Evolutionary conservation across 2,113 vertebrate species (phyloP), one percentile per base, ranked within the genome.

Genomic region (Oreochromis niloticus): DNA sequence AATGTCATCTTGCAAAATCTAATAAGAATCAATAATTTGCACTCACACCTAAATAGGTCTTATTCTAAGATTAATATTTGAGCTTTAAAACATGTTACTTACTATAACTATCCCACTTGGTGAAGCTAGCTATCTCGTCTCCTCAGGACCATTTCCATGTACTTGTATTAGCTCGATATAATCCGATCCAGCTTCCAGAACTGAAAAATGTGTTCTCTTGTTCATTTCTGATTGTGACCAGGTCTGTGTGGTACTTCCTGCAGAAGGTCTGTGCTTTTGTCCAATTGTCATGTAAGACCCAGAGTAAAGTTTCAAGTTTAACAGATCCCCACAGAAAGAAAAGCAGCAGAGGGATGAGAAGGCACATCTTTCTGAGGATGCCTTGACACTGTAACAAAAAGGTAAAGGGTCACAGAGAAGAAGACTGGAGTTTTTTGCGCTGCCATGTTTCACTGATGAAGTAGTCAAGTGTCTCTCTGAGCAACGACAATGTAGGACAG

Each of bases 181-280:
- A 52, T 3, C 63, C 52, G 3, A 82, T 59, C 80, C 85, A 82
- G 30, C 63, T 63, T 5, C 3, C 10, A 17, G 36, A 14, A 1
- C 2, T 3, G 2, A 4, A 10, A 14, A 7, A 10, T 5, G 2
- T 3, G 8, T n/a, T 30, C 4, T 87, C 30, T 3, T 22, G 2
- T 19, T 3, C 4, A 7, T 32, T 22, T 17, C 4, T 50, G 30
- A 87, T 54, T 7, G 32, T 34, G 17, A 32, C 4, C 41, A 82
- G 56, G 52, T 61, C 54, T 46, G 6, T 71, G 32, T 86, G 3
- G 19, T 36, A 1, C 3, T 1, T 2, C 17, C 52, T 71, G 66
- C 80, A 83, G 68, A 17, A 16, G 4, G 1, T 1, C 17, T 2
- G 41, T 1, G 85, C 85, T 0, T 0, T 2, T 1, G 0, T 0